Evolutionary conservation across 2,888 invertebrate genomes (phyloP).

Genomic region (Apeira syringaria): DNA sequence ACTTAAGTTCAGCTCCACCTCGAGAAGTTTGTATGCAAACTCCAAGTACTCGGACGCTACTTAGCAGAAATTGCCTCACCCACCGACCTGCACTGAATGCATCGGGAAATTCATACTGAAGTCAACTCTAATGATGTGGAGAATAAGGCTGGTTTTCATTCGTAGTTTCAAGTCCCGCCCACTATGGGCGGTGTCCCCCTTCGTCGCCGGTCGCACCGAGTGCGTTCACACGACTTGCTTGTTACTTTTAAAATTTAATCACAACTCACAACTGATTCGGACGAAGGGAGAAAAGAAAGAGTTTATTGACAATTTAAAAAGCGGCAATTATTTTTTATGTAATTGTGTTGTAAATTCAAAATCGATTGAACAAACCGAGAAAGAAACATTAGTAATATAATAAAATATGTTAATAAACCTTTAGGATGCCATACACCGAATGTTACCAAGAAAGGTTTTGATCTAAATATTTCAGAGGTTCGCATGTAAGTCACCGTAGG

Average conservation of each 20-base stretch:
- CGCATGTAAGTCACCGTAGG: too few relatives aligned
- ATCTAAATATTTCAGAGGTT: too few relatives aligned
- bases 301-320: slow-evolving; percentile 55
- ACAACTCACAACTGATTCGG: slow-evolving; percentile 70
- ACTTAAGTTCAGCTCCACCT: slow-evolving; percentile 20
- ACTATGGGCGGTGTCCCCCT: slow-evolving; percentile 76
- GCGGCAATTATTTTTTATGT: too few relatives aligned
- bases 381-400: too few relatives aligned
- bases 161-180: slow-evolving; percentile 62
- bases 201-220: slow-evolving; percentile 60
- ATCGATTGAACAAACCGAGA: too few relatives aligned
- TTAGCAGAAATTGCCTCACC: slow-evolving; percentile 69
- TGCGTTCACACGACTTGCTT: slow-evolving; percentile 70
- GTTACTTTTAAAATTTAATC: slow-evolving; percentile 78
- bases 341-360: too few relatives aligned
- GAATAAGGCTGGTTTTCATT: slow-evolving; percentile 42
- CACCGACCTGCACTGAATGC: slow-evolving; percentile 70
- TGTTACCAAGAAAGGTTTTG: too few relatives aligned
- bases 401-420: too few relatives aligned
- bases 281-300: slow-evolving; percentile 62
- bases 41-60: slow-evolving; percentile 66
- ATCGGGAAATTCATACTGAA: slow-evolving; percentile 31
- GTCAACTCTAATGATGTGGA: slow-evolving; percentile 12
- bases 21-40: slow-evolving; percentile 50
- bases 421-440: too few relatives aligned